Conservation (phyloP, 2,113 vertebrate species). For the Tychaedon coryphoeus region DNA sequence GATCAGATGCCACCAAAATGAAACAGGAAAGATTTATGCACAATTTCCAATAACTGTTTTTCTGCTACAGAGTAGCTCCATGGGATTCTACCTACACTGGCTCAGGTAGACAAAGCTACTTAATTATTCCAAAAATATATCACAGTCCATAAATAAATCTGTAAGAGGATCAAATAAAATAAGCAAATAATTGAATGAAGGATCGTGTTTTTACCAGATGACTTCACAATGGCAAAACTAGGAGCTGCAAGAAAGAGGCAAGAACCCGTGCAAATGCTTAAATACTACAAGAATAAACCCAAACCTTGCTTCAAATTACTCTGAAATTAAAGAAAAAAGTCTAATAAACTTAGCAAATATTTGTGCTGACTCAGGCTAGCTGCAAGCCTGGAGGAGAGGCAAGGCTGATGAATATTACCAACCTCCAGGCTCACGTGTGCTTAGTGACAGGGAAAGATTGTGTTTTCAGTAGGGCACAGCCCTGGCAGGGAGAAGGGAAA, state of each 20-base stretch:
- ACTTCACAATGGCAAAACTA: not conserved
- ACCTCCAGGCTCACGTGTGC: not conserved
- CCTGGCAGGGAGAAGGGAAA: not conserved
- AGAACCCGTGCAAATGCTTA: not conserved
- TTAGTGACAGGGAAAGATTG: not conserved
- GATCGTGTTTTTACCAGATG: not conserved
- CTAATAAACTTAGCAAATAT: conserved; percentile 40
- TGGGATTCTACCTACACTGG: not conserved
- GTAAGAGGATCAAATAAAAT: not conserved
- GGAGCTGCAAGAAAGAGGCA: not conserved
- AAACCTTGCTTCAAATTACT: not conserved
- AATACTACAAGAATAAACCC: not conserved
- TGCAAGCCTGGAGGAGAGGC: not conserved
- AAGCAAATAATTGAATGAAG: not conserved
- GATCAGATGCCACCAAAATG: not conserved
- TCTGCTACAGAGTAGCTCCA: not conserved
- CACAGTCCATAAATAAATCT: not conserved
- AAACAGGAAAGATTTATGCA: conserved; percentile 5
- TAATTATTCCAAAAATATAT: not conserved
- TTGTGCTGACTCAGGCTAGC: not conserved
- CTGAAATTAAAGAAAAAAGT: not conserved
- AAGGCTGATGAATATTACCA: not conserved
- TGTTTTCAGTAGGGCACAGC: not conserved
- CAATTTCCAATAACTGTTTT: not conserved
- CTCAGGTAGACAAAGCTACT: not conserved